Evolutionary conservation across 2,888 invertebrate genomes (phyloP), one percentile per base, ranked within the genome.

Genomic region (Athalia rosae): DNA sequence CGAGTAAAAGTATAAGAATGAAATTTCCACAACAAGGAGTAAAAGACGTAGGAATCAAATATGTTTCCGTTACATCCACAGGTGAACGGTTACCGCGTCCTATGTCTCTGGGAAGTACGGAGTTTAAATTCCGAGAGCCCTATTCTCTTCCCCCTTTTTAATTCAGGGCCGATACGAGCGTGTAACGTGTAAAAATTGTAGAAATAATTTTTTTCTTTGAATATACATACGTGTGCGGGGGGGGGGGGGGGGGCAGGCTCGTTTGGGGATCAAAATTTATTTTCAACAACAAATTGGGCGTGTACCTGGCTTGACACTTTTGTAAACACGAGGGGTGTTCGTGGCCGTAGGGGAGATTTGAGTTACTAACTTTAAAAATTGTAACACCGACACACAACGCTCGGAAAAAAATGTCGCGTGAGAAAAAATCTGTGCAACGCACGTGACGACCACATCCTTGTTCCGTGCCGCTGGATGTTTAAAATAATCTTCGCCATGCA

Each of bases 351-450:
- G 47, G 64, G 64, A 64, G 13, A 13, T 8, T 45, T 47, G 62
- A 47, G 64, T 64, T 28, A 28, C 28, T 28, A 64, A 64, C 5
- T 64, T 64, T 64, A 7, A 64, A 47, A 64, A 64, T 64, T 64
- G 47, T 13, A 64, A 47, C 64, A 64, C 28, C 47, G 47, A 64
- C n/a, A 47, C 47, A 7, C 45, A 13, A 50, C 7, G 13, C 1
- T 7, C 13, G 4, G n/a, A 58, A 4, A 47, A 4, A 64, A 64
- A 64, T 64, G 13, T 64, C 45, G 15, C 64, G 64, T 4, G n/a
- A n/a, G 4, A 7, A 5, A 47, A 61, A 45, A n/a, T 15, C 15
- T 13, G 47, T 13, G 47, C 28, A 28, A 28, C 28, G 2, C 28
- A 28, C 28, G 28, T 28, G 28, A 28, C 28, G 28, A 28, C 28